Conservation (phyloP, 2,113 vertebrate species). For the Naja naja region DNA sequence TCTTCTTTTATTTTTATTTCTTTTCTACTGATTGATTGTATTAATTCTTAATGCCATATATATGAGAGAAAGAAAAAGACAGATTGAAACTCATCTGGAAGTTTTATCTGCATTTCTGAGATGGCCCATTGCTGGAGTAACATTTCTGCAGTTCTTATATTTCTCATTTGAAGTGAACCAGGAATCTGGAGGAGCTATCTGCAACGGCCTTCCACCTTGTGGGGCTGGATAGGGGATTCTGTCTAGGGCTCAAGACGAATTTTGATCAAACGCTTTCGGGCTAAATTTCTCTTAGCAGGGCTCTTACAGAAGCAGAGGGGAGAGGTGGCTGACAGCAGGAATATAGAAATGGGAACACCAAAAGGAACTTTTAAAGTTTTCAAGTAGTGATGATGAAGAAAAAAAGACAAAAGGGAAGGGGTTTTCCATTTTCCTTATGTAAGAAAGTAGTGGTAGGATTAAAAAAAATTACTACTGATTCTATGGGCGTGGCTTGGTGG, state of each 20-base stretch:
- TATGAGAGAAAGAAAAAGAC: not conserved
- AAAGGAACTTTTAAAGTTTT: not conserved
- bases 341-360: not conserved
- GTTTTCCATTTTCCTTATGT: not conserved
- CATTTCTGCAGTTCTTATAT: not conserved
- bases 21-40: conserved; percentile 8
- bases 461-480: too few species aligned
- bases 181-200: not conserved
- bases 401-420: not conserved
- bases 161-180: conserved; percentile 18
- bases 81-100: conserved; percentile 5
- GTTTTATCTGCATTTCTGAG: conserved; percentile 8
- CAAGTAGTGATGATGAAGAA: not conserved
- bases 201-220: not conserved
- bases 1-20: not conserved
- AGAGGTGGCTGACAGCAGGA: not conserved
- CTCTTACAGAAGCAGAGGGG: not conserved
- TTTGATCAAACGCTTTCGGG: conserved; percentile 1
- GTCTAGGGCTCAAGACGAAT: not conserved
- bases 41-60: conserved; percentile 20
- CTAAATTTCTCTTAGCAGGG: not conserved
- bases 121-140: not conserved
- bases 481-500: too few species aligned
- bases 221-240: not conserved
- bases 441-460: too few species aligned